phyloP scores from a whole-genome alignment of 2,113 vertebrate genomes.

The Heptranchias perlo region DNA sequence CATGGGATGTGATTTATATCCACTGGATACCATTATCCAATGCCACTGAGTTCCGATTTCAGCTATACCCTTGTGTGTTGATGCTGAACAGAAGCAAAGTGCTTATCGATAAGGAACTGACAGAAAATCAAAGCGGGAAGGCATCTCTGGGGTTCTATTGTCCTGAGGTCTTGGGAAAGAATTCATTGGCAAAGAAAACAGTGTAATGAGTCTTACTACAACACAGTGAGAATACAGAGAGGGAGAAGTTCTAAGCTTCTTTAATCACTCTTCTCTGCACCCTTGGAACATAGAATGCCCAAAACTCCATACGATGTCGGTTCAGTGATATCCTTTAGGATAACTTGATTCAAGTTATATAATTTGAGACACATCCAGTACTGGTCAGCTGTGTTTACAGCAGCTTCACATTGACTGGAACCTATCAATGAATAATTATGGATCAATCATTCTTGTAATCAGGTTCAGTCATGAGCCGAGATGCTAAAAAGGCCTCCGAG shows the following conservation, averaged over 20 bases:
- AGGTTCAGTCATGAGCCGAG: background rate
- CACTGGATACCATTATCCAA: background rate
- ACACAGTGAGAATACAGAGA: background rate
- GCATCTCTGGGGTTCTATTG: background rate
- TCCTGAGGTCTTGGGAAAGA: background rate
- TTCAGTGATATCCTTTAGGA: background rate
- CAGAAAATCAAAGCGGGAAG: background rate
- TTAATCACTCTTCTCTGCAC: background rate
- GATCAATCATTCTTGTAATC: background rate
- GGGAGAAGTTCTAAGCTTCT: background rate
- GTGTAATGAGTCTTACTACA: background rate
- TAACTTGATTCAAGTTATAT: background rate
- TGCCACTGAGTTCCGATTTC: background rate
- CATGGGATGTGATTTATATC: background rate
- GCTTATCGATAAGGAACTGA: background rate
- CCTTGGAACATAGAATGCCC: background rate
- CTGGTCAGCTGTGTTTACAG: background rate
- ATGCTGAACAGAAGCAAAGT: background rate
- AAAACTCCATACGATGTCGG: background rate
- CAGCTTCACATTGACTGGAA: background rate
- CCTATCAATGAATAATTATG: background rate
- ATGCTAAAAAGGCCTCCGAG: background rate
- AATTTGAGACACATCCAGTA: background rate
- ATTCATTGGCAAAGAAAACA: background rate
- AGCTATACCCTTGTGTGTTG: background rate